Percentiles rank a stretch among this genome's conserved stretches.
These are phyloP conservation scores for Cosmia trapezina DNA, from an alignment of 2,888 invertebrate species.

Conservation along the genomic window DNA sequence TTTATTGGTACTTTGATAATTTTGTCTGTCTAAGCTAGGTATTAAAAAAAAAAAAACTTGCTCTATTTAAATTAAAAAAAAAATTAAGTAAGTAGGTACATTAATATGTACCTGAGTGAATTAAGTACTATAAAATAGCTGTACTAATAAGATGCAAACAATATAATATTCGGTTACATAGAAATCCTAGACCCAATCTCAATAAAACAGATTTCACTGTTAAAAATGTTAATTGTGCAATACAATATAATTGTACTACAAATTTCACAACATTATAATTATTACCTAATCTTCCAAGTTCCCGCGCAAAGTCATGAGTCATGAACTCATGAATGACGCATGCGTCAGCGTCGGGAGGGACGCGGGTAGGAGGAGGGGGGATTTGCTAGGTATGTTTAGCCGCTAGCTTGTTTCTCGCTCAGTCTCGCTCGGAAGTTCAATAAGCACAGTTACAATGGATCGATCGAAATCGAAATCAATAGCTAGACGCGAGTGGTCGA, in stretches of 20 bases:
- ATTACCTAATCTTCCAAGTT: neutral
- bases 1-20: too few species aligned
- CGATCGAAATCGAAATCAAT: neutral
- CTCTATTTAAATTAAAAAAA: too few species aligned
- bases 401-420: neutral
- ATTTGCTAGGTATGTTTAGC: neutral
- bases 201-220: neutral
- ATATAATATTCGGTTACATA: too few species aligned
- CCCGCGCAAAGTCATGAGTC: conserved; percentile 1
- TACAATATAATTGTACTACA: neutral
- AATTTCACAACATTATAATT: conserved; percentile 14
- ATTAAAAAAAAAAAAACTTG: too few species aligned
- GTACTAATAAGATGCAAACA: too few species aligned
- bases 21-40: too few species aligned
- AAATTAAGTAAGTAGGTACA: too few species aligned
- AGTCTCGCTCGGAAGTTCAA: conserved; percentile 12
- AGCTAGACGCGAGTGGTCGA: conserved; percentile 1
- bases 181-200: too few species aligned
- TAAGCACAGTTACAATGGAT: conserved; percentile 3
- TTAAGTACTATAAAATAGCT: too few species aligned
- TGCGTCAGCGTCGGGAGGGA: neutral
- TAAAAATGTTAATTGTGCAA: neutral
- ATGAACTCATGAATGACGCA: too few species aligned
- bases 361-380: neutral
- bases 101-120: too few species aligned